A percentile compares a stretch with the other conserved stretches of the same genome.
These are phyloP conservation scores for Ctenoplectra terminalis DNA, from an alignment of 1,140 invertebrate genomes.

Conservation along the genomic window DNA sequence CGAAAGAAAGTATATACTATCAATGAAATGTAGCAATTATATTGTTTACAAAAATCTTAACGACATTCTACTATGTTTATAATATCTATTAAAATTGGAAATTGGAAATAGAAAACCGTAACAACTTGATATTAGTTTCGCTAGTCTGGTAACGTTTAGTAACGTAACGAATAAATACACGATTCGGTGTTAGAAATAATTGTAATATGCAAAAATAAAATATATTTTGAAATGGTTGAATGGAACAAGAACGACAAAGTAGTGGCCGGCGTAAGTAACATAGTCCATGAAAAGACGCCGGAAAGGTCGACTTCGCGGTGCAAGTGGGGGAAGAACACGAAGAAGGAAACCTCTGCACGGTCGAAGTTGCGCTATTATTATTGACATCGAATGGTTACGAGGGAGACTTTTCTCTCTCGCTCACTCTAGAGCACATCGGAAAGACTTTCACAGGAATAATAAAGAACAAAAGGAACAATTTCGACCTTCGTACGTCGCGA, in stretches of 20 bases:
- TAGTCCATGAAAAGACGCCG: constrained; percentile 20
- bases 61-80: neutral
- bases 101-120: too few relatives aligned
- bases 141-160: neutral
- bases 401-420: neutral
- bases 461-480: neutral
- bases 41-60: too few relatives aligned
- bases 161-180: neutral
- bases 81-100: neutral
- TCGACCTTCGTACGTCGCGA: neutral
- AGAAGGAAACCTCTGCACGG: constrained; percentile 39
- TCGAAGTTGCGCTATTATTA: constrained; percentile 44
- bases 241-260: constrained; percentile 7
- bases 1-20: neutral
- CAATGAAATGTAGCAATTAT: neutral
- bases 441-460: constrained; percentile 8
- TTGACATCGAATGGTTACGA: constrained; percentile 35
- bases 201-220: neutral
- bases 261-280: constrained; percentile 8
- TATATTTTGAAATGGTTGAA: neutral
- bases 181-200: neutral
- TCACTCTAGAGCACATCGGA: neutral
- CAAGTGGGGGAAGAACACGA: constrained; percentile 36
- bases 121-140: too few relatives aligned
- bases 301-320: constrained; percentile 20